phyloP scores from a whole-genome alignment of 1,140 invertebrate species.

The Ceratina calcarata region DNA sequence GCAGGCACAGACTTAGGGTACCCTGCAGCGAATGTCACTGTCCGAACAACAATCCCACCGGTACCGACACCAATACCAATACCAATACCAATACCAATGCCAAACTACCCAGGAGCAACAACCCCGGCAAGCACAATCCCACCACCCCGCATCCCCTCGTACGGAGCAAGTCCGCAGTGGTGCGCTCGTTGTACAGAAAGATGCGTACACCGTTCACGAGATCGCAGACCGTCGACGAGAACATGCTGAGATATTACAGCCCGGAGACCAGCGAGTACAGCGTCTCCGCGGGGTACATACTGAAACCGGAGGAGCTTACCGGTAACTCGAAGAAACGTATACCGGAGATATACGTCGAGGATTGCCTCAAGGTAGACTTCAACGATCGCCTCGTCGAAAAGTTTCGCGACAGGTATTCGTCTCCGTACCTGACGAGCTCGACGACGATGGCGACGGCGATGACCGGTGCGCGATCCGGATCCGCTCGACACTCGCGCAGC shows the following conservation, averaged over 20 bases:
- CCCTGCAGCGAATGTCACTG: constrained; percentile 80
- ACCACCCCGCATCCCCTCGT: constrained; percentile 77
- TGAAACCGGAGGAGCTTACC: constrained; percentile 67
- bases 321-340: constrained; percentile 68
- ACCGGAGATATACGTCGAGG: constrained; percentile 76
- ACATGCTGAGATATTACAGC: constrained; percentile 75
- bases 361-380: constrained; percentile 74
- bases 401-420: constrained; percentile 65
- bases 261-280: constrained; percentile 77
- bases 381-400: constrained; percentile 72
- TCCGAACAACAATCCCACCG: constrained; percentile 67
- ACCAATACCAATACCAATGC: too few relatives aligned
- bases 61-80: constrained; percentile 8
- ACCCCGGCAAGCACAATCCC: constrained; percentile 75
- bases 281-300: constrained; percentile 72
- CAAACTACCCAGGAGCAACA: constrained; percentile 61
- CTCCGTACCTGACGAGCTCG: constrained; percentile 34
- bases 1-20: constrained; percentile 80
- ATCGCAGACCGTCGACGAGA: constrained; percentile 79
- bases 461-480: constrained; percentile 30
- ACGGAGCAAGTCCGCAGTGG: constrained; percentile 81
- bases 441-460: too few relatives aligned
- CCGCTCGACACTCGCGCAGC: constrained; percentile 63
- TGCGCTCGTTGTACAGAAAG: constrained; percentile 79
- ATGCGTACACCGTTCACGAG: constrained; percentile 78